Evolutionary conservation across 2,888 invertebrate genomes (phyloP), one percentile per base, ranked within the genome.

Genomic region (Drosophila villosipedis): DNA sequence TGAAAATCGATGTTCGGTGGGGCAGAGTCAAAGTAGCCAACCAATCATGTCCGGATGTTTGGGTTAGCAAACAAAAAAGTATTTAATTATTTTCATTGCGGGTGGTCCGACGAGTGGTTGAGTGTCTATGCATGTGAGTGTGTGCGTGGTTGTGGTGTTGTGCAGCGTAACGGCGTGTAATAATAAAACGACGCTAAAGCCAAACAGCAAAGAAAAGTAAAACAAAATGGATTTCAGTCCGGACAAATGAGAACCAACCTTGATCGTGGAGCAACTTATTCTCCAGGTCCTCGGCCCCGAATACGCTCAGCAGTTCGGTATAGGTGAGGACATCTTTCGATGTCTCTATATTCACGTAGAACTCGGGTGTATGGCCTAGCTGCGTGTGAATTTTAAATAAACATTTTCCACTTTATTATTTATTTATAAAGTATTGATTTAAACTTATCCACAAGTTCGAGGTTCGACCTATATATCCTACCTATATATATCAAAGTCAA

Each of bases 311-410:
- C 49, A 97, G 92, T 83, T 95, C 95, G 84, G 95, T 95, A 92
- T 96, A 96, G 41, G 95, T 95, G 66, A 97, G 94, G 69, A 96
- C 95, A 64, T 94, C 94, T 78, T 95, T 95, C 16, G 93, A 83
- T 47, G 91, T 80, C 33, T 92, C 92, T 89, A 96, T 95, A 65
- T 95, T 94, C 84, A 95, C 94, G 93, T 97, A 98, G 91, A 96
- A 96, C 89, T 97, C 97, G 43, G 97, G 96, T 58, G 96, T 96
- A 62, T 95, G 95, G 52, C 96, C 97, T 91, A 95, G 95, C 97
- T 97, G 92, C 47, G 61, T 67, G 61, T 53, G 67, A 77, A 81
- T 85, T 70, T 72, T 60, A 77, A 86, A 86, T 70, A 30, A 39
- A 9, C 3, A 37, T 50, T 49, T 35, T 57, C 52, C 47, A 59